Base-by-base conservation (phyloP, 2,113 vertebrate species). In the Bos javanicus region DNA sequence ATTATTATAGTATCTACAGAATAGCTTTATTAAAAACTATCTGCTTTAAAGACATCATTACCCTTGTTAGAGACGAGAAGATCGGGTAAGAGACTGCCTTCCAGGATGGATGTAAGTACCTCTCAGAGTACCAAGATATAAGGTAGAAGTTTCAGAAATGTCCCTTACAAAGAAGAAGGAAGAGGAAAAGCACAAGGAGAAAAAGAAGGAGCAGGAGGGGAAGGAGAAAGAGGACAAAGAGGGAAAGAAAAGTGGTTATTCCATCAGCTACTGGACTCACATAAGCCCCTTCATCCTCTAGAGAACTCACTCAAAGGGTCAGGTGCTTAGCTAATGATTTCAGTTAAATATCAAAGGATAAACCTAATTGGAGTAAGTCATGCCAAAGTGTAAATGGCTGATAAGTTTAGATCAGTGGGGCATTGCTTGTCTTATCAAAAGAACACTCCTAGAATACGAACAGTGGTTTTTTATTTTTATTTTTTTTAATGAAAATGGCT, bases 1-100 rank as follows among this genome's bases (percentile, higher is more conserved):
- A 50, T 25, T 17, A 2, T 8, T 6, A 36, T 0, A 59, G 25
- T n/a, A 23, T 10, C 54, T 23, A 48, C 9, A 4, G 21, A 46
- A 76, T 5, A 84, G 43, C 46, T 43, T 21, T 17, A n/a, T 30
- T 30, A 39, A 17, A 36, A 56, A 25, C 56, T 17, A 19, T 30
- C 95, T 56, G 36, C 62, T 48, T 90, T 30, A 33, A 71, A 62
- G 86, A 15, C 15, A 48, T 36, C 60, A n/a, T 17, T 56, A 28
- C 26, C 60, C 50, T 6, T 33, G 57, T 10, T 23, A 74, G 33
- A 60, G 59, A 83, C 3, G 6, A 59, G 94, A 85, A 21, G 50
- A 30, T 36, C 46, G 30, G 71, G 36, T 56, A 54, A 78, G 56
- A 87, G 50, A 23, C 19, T 33, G 50, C 5, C 82, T 93, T 78